phyloP scores from a whole-genome alignment of 1,140 invertebrate genomes.

The Gonatopus flavifemur region DNA sequence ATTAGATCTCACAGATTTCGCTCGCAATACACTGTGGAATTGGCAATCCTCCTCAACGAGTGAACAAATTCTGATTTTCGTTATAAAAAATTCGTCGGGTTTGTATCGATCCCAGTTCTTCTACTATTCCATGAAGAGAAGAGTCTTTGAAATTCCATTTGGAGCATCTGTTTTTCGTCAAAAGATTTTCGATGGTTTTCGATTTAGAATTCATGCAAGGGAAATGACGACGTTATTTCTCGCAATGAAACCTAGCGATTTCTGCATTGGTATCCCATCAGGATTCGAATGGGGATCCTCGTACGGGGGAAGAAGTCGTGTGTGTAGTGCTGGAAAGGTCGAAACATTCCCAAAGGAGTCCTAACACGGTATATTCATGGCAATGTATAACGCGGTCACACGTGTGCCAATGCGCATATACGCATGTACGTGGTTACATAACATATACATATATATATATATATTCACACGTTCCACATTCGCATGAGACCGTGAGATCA shows the following conservation, averaged over 20 bases:
- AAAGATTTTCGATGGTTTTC: too few species aligned
- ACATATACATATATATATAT: slow-evolving; percentile 6
- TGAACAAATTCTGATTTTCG: too few species aligned
- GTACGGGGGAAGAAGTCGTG: background rate
- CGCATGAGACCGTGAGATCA: background rate
- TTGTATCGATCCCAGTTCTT: too few species aligned
- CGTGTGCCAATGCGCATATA: slow-evolving; percentile 10
- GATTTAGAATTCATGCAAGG: too few species aligned
- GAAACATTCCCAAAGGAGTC: slow-evolving; percentile 27
- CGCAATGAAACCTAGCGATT: slow-evolving; percentile 1
- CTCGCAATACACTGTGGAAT: too few species aligned
- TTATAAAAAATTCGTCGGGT: too few species aligned
- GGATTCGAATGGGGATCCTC: slow-evolving; percentile 18
- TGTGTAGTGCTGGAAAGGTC: background rate
- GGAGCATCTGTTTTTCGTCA: too few species aligned
- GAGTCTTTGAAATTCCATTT: too few species aligned
- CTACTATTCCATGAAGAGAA: too few species aligned
- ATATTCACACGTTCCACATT: background rate
- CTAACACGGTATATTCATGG: slow-evolving; percentile 24
- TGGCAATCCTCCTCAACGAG: too few species aligned
- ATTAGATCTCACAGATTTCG: too few species aligned
- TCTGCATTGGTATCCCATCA: slow-evolving; percentile 16
- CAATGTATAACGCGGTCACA: slow-evolving; percentile 6
- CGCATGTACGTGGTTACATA: slow-evolving; percentile 4
- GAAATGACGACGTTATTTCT: too few species aligned